Conservation (phyloP, 2,113 vertebrate genomes). For the Acrocephalus kingi region DNA sequence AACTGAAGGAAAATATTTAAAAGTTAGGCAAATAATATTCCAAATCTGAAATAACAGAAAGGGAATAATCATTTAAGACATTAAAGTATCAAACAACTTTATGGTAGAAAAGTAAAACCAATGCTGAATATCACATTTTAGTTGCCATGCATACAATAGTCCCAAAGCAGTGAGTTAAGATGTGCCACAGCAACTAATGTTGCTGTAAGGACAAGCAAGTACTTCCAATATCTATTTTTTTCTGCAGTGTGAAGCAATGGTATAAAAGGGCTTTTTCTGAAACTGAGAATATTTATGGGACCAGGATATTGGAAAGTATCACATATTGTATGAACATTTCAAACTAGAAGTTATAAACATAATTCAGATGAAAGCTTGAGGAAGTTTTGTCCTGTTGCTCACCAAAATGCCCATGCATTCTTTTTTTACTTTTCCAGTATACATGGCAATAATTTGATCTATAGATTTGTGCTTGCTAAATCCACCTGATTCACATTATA, state of each 20-base stretch:
- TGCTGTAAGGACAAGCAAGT: neutral
- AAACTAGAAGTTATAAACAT: neutral
- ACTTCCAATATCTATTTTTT: neutral
- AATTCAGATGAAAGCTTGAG: neutral
- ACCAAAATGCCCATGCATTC: fast-evolving
- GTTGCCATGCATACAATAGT: neutral
- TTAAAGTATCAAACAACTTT: neutral
- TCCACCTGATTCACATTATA: neutral
- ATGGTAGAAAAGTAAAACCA: neutral
- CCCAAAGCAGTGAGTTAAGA: neutral
- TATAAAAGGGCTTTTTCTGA: neutral
- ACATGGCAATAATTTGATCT: neutral
- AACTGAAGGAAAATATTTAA: neutral
- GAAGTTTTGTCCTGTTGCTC: neutral
- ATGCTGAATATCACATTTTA: neutral
- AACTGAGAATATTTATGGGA: neutral
- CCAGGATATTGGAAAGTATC: neutral
- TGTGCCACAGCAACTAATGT: neutral
- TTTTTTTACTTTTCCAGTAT: neutral
- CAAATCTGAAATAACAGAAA: neutral
- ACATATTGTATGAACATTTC: neutral
- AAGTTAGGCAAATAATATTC: neutral
- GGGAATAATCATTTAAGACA: neutral
- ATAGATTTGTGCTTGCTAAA: neutral
- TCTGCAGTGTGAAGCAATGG: neutral